Percentiles rank a stretch among this genome's conserved stretches.
phyloP scores from a whole-genome alignment of 2,888 invertebrate genomes.

The Cenopis cana region DNA sequence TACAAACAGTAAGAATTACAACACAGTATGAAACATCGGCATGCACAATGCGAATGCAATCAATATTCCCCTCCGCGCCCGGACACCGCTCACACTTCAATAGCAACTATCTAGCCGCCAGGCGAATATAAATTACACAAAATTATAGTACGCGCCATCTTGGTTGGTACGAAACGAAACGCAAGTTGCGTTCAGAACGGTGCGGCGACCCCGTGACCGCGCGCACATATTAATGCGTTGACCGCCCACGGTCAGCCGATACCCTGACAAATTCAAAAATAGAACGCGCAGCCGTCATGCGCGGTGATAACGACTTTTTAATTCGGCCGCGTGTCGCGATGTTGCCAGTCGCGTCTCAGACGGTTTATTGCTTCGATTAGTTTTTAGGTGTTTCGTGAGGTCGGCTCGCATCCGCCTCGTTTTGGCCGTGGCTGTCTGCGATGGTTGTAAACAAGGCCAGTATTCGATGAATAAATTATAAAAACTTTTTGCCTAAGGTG shows the following conservation, averaged over 20 bases:
- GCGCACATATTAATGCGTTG: slow-evolving; percentile 79
- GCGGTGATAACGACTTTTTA: slow-evolving; percentile 19
- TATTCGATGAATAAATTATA: background rate
- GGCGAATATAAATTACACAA: slow-evolving; percentile 82
- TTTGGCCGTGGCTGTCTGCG: slow-evolving; percentile 58
- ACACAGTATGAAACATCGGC: slow-evolving; percentile 32
- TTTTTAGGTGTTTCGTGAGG: slow-evolving; percentile 81
- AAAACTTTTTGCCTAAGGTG: background rate
- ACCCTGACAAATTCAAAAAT: slow-evolving; percentile 67
- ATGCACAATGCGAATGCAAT: slow-evolving; percentile 66
- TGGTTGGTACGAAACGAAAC: slow-evolving; percentile 48
- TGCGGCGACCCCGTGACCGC: slow-evolving; percentile 81
- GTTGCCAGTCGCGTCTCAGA: slow-evolving; percentile 69
- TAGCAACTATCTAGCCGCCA: slow-evolving; percentile 75
- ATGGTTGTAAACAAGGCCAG: slow-evolving; percentile 14
- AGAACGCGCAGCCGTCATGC: slow-evolving; percentile 49
- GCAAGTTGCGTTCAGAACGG: slow-evolving; percentile 62
- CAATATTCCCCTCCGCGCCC: slow-evolving; percentile 74
- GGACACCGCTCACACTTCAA: slow-evolving; percentile 77
- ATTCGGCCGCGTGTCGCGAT: slow-evolving; percentile 52
- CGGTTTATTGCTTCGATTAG: slow-evolving; percentile 78
- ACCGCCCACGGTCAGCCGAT: slow-evolving; percentile 76
- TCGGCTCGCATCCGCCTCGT: slow-evolving; percentile 74
- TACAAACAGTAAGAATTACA: slow-evolving; percentile 29
- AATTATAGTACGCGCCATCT: slow-evolving; percentile 60